Conservation (phyloP, 2,797 vertebrate genomes). For the Fistularia commersonii region DNA sequence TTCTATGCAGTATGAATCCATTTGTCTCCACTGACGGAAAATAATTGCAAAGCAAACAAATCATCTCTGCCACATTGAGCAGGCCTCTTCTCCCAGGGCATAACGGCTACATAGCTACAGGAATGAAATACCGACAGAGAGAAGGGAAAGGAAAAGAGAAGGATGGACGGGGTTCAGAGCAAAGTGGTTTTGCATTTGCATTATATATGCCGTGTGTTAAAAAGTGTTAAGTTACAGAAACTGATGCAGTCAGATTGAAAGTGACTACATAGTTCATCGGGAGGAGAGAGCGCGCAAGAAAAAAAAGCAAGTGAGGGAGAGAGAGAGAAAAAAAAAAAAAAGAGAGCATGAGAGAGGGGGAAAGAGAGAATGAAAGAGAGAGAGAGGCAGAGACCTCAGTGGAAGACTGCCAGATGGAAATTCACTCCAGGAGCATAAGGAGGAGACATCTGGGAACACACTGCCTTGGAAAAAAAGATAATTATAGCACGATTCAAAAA, state of each 20-base stretch:
- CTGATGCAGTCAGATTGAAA: slow-evolving; percentile 66
- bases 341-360: background rate
- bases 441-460: slow-evolving; percentile 59
- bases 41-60: slow-evolving; percentile 99
- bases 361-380: slow-evolving; percentile 5
- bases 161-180: slow-evolving; percentile 35
- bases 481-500: slow-evolving; percentile 53
- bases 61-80: slow-evolving; percentile 88
- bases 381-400: slow-evolving; percentile 14
- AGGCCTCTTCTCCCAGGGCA: slow-evolving; percentile 80
- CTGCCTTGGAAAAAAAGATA: slow-evolving; percentile 50
- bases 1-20: slow-evolving; percentile 86
- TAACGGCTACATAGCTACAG: slow-evolving; percentile 66
- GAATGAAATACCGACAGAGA: slow-evolving; percentile 47
- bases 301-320: slow-evolving; percentile 1
- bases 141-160: slow-evolving; percentile 25
- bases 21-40: slow-evolving; percentile 96
- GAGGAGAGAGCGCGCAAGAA: slow-evolving; percentile 5
- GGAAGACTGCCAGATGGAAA: slow-evolving; percentile 60
- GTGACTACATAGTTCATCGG: slow-evolving; percentile 59
- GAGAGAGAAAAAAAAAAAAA: background rate
- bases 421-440: slow-evolving; percentile 65
- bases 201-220: slow-evolving; percentile 69
- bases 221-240: slow-evolving; percentile 62
- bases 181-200: slow-evolving; percentile 64